Percentiles rank a stretch among this genome's conserved stretches.
phyloP scores from a whole-genome alignment of 2,888 invertebrate genomes.

The Chrysolina americana region DNA sequence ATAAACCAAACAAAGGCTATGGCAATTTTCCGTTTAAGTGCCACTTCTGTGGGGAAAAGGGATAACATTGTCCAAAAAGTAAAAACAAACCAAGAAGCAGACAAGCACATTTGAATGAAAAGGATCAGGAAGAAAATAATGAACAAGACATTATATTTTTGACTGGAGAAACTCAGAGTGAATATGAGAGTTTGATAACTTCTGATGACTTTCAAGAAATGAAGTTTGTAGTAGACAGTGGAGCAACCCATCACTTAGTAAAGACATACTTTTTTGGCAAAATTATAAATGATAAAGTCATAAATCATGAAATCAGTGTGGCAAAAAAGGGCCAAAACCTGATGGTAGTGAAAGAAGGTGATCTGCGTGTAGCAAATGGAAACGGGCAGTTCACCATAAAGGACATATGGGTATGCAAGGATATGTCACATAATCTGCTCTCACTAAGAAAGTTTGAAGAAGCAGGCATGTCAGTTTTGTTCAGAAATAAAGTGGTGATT shows the following conservation, averaged over 20 bases:
- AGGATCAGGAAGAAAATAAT: background rate
- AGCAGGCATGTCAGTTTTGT: slow-evolving; percentile 22
- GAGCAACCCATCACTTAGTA: slow-evolving; percentile 52
- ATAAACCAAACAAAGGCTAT: slow-evolving; percentile 23
- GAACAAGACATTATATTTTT: slow-evolving; percentile 23
- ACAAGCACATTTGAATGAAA: slow-evolving; percentile 21
- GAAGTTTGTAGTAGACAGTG: slow-evolving; percentile 52
- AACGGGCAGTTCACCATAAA: too few species aligned
- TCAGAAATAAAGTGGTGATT: slow-evolving; percentile 18
- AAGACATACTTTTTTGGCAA: slow-evolving; percentile 28
- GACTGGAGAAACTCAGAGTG: slow-evolving; percentile 24
- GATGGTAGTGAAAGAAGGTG: slow-evolving; percentile 46
- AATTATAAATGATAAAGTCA: slow-evolving; percentile 38
- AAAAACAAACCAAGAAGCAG: slow-evolving; percentile 20
- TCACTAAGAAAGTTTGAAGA: too few species aligned
- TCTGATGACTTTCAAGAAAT: slow-evolving; percentile 29
- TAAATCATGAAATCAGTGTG: slow-evolving; percentile 48
- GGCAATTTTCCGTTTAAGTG: slow-evolving; percentile 38
- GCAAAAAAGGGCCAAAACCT: slow-evolving; percentile 51
- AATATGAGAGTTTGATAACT: background rate
- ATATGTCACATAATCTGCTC: too few species aligned
- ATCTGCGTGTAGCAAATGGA: slow-evolving; percentile 43
- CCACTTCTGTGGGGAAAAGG: slow-evolving; percentile 41
- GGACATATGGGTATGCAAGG: too few species aligned
- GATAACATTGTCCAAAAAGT: slow-evolving; percentile 37